Evolutionary conservation across 2,797 vertebrate genomes (phyloP).

Genomic region (Pangasius macronema): DNA sequence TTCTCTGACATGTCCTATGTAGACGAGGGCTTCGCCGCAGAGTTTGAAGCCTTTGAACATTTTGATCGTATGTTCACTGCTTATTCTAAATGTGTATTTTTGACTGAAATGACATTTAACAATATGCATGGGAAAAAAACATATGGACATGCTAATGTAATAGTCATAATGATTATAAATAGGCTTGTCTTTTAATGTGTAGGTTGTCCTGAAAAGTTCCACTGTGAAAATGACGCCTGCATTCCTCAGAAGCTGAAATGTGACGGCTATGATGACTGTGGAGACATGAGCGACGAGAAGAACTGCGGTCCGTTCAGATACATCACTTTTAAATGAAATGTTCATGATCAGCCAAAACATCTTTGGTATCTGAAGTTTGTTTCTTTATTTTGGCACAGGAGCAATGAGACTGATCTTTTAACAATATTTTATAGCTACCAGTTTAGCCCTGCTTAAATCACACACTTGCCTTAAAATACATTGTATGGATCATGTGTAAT

Average conservation of each 20-base stretch:
- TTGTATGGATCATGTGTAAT: background rate
- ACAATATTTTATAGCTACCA: background rate
- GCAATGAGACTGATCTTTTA: background rate
- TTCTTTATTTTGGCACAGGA: background rate
- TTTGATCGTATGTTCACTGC: constrained; percentile 79
- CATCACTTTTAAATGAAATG: background rate
- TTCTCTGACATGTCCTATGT: constrained; percentile 83
- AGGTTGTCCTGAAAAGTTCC: constrained; percentile 87
- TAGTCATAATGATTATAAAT: background rate
- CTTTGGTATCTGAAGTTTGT: background rate
- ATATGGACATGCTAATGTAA: background rate
- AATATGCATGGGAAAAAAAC: background rate
- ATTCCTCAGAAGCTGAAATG: constrained; percentile 74
- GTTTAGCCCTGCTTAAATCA: background rate
- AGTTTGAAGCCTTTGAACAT: constrained; percentile 83
- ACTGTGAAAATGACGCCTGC: constrained; percentile 83
- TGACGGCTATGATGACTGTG: constrained; percentile 88
- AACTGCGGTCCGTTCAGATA: constrained; percentile 77
- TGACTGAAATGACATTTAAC: background rate
- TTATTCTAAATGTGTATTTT: background rate
- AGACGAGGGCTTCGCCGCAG: constrained; percentile 81
- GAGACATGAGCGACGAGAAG: constrained; percentile 82
- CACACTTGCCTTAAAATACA: background rate
- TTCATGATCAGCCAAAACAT: background rate
- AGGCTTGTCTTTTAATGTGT: constrained; percentile 29